Percentiles rank a stretch among this genome's conserved stretches.
These are phyloP conservation scores for Pycnonotus jocosus DNA, from an alignment of 2,113 vertebrate species.

Conservation along the genomic window DNA sequence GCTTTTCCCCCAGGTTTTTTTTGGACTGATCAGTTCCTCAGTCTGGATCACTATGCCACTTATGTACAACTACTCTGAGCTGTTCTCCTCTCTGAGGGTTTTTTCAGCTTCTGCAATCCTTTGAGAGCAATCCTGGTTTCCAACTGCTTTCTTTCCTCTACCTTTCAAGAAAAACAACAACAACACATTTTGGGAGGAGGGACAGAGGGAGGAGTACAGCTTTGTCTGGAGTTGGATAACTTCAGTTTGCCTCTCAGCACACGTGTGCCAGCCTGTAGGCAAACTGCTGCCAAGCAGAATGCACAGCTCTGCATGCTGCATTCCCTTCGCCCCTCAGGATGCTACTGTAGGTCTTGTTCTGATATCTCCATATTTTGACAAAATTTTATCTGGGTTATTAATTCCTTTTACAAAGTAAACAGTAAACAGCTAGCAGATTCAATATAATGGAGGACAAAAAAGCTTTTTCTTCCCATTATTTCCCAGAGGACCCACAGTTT, in stretches of 20 bases:
- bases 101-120: background rate
- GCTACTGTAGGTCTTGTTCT: rapidly evolving
- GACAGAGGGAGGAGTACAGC: background rate
- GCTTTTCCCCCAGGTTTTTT: background rate
- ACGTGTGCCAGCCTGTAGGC: rapidly evolving
- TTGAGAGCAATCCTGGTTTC: background rate
- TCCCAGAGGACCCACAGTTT: background rate
- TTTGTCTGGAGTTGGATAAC: background rate
- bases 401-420: background rate
- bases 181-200: background rate
- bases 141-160: background rate
- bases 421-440: background rate
- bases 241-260: background rate
- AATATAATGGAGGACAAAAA: background rate
- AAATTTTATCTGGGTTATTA: background rate
- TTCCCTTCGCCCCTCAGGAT: background rate
- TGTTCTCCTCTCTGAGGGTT: rapidly evolving
- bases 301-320: rapidly evolving
- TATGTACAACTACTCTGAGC: background rate
- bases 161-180: background rate
- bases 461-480: background rate
- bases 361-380: background rate
- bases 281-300: background rate
- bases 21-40: background rate
- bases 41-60: background rate